A percentile compares a stretch with the other conserved stretches of the same genome.
Evolutionary conservation across 2,113 vertebrate species (phyloP).

Genomic region (Ptilorrhoa leucosticta): DNA sequence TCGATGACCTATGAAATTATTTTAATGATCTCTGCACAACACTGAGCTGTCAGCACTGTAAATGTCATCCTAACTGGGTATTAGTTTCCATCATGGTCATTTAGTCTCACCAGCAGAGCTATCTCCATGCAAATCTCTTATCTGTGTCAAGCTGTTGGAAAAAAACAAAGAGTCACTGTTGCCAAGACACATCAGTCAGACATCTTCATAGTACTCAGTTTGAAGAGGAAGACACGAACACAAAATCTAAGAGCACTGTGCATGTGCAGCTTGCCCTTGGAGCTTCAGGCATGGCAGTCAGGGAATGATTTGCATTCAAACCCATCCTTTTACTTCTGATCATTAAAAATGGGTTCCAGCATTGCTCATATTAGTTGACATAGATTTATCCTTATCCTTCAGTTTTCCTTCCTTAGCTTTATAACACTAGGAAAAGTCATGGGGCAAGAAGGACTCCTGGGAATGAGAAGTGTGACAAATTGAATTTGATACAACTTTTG

Average conservation of each 20-base stretch:
- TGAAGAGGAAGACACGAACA: neutral
- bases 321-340: neutral
- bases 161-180: neutral
- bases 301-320: neutral
- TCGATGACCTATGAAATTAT: conserved; percentile 20
- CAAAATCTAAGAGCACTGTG: neutral
- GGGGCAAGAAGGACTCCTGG: neutral
- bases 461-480: neutral
- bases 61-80: neutral
- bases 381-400: neutral
- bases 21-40: conserved; percentile 2
- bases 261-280: neutral
- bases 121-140: neutral
- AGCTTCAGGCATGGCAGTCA: neutral
- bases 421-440: neutral
- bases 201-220: neutral
- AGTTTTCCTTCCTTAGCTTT: neutral
- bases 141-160: neutral
- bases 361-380: neutral
- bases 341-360: neutral
- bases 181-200: neutral
- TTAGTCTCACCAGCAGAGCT: conserved; percentile 4
- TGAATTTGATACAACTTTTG: neutral
- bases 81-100: conserved; percentile 19
- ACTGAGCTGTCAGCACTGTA: conserved; percentile 14